Evolutionary conservation across 1,140 invertebrate genomes (phyloP), one percentile per base, ranked within the genome.

Genomic region (Lamellibrachia luymesi): DNA sequence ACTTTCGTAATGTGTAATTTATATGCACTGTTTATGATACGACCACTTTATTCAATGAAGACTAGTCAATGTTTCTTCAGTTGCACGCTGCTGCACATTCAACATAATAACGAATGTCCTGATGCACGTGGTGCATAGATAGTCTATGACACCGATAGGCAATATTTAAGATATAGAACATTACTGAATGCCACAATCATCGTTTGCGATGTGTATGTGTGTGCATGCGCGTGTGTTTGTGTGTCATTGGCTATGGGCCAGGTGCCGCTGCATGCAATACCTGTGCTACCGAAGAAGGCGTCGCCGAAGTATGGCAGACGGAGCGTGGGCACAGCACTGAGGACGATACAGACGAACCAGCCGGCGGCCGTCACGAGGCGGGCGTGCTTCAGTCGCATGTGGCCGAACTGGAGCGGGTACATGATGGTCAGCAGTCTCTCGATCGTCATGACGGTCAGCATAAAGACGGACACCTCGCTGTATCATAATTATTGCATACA

Each of bases 391-490:
- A 92, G 52, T 50, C 80, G 93, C 22, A 94, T 90, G 5, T 92
- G 49, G 4, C 91, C 6, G 2, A 93, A 90, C 25, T 93, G 89
- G 90, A 95, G 95, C 8, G 95, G 95, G 93, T 94, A 95, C 13
- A 94, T 93, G 10, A 95, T 93, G 2, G 92, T 93, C 4, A 95
- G 80, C 56, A 94, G 94, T 25, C 95, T 91, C 80, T 95, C 95
- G 5, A 95, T 25, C 7, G 95, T 94, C 90, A 95, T 95, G 13
- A 95, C 91, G 52, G 94, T 94, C 49, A 95, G 93, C 92, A 95
- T 95, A 50, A 94, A 93, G 13, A 94, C 94, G 0, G 95, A 95
- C 56, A 94, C 94, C 93, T 95, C 94, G 80, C 91, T 80, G 64
- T 38, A 38, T 38, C 0, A 38, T 38, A 38, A 1, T 38, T 38